Percentiles rank a stretch among this genome's conserved stretches.
These are phyloP conservation scores for Bombus cullumanus DNA, from an alignment of 1,140 invertebrate genomes.

Conservation along the genomic window DNA sequence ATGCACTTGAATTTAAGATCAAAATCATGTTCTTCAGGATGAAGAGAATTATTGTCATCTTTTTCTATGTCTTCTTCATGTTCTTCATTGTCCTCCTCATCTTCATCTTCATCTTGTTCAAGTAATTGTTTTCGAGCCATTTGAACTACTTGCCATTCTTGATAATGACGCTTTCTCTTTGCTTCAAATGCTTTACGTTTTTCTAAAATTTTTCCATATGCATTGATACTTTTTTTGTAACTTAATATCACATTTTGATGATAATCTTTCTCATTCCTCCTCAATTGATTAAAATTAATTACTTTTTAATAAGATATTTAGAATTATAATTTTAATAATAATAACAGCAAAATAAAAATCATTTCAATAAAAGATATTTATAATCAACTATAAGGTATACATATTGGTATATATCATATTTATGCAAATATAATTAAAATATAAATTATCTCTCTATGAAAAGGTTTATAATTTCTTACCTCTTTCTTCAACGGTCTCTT, in stretches of 20 bases:
- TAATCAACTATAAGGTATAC: neutral
- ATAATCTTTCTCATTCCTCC: slow-evolving; percentile 15
- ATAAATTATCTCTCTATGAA: neutral
- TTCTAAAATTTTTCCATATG: slow-evolving; percentile 79
- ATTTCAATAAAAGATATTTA: neutral
- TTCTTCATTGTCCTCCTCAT: slow-evolving; percentile 85
- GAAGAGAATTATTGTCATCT: slow-evolving; percentile 83
- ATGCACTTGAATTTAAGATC: slow-evolving; percentile 77
- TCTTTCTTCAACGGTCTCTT: slow-evolving; percentile 86
- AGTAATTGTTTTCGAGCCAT: slow-evolving; percentile 94
- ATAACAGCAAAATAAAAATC: neutral
- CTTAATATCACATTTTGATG: neutral
- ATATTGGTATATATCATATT: neutral
- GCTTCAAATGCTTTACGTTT: slow-evolving; percentile 91
- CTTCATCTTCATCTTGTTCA: slow-evolving; percentile 93
- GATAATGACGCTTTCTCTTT: slow-evolving; percentile 98
- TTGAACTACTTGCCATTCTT: slow-evolving; percentile 97
- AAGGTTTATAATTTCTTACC: slow-evolving; percentile 73
- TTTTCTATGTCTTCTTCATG: slow-evolving; percentile 82
- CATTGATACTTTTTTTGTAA: neutral
- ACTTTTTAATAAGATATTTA: neutral
- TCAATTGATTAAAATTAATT: neutral
- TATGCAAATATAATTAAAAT: neutral
- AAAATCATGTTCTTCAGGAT: slow-evolving; percentile 85
- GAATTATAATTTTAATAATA: neutral